phyloP scores from a whole-genome alignment of 2,113 vertebrate genomes.

The Psophia crepitans region DNA sequence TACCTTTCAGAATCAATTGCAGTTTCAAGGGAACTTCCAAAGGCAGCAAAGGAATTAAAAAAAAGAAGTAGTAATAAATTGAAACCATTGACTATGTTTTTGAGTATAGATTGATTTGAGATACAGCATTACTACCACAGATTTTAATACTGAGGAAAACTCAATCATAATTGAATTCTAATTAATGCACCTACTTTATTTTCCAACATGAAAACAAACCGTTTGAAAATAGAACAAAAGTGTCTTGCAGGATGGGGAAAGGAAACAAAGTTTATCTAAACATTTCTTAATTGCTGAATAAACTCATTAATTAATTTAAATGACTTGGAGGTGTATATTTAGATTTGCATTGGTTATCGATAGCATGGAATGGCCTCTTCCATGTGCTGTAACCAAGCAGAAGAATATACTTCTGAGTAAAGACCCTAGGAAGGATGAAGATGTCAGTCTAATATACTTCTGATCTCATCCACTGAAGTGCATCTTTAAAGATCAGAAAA shows the following conservation, averaged over 20 bases:
- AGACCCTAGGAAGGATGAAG: background rate
- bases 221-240: background rate
- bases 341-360: background rate
- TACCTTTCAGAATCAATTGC: conserved; percentile 71
- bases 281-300: background rate
- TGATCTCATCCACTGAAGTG: background rate
- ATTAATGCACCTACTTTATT: background rate
- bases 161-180: background rate
- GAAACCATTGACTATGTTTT: conserved; percentile 4
- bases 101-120: background rate
- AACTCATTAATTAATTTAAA: background rate
- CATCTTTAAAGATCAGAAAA: background rate
- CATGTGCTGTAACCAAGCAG: background rate
- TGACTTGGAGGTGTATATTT: background rate
- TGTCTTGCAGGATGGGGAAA: background rate
- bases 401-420: background rate
- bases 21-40: conserved; percentile 73
- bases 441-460: background rate
- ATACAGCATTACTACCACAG: conserved; percentile 1
- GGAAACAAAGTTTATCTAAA: background rate
- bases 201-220: background rate
- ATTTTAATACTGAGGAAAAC: background rate
- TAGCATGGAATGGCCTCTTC: background rate
- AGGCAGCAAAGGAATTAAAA: conserved; percentile 74
- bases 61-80: conserved; percentile 58